Conservation (phyloP, 2,888 invertebrate species). For the Thymelicus sylvestris region DNA sequence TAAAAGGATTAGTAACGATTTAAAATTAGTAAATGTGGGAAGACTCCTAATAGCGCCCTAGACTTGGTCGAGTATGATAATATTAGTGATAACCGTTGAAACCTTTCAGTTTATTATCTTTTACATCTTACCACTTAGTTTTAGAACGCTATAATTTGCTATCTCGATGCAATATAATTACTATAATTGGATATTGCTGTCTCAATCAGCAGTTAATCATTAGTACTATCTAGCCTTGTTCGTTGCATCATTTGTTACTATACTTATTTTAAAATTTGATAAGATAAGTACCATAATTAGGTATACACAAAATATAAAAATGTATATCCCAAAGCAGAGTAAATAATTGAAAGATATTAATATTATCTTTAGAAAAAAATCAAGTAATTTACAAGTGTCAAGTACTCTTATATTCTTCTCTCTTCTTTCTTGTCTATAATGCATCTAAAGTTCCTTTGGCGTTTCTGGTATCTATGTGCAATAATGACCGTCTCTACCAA, state of each 20-base stretch:
- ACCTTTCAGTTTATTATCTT: slow-evolving; percentile 38
- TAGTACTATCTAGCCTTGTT: background rate
- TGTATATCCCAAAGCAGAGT: no score
- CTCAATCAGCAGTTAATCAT: slow-evolving; percentile 22
- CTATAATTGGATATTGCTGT: slow-evolving; percentile 24
- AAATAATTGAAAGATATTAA: no score
- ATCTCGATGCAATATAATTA: slow-evolving; percentile 30
- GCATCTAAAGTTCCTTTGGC: no score
- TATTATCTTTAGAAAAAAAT: no score
- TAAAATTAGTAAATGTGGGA: background rate
- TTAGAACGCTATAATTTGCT: slow-evolving; percentile 23
- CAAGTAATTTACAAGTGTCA: no score
- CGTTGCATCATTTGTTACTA: background rate
- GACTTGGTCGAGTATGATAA: slow-evolving; percentile 38
- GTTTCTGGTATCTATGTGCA: no score
- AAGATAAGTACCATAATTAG: no score
- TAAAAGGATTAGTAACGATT: background rate
- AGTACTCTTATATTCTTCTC: no score
- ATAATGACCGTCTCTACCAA: no score
- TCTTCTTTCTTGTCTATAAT: no score
- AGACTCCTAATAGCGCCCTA: slow-evolving; percentile 25
- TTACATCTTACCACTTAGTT: slow-evolving; percentile 34
- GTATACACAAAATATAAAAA: no score
- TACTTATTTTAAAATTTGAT: background rate
- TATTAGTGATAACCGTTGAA: slow-evolving; percentile 41